Evolutionary conservation across 2,113 vertebrate species (phyloP).

Genomic region (Carlito syrichta): DNA sequence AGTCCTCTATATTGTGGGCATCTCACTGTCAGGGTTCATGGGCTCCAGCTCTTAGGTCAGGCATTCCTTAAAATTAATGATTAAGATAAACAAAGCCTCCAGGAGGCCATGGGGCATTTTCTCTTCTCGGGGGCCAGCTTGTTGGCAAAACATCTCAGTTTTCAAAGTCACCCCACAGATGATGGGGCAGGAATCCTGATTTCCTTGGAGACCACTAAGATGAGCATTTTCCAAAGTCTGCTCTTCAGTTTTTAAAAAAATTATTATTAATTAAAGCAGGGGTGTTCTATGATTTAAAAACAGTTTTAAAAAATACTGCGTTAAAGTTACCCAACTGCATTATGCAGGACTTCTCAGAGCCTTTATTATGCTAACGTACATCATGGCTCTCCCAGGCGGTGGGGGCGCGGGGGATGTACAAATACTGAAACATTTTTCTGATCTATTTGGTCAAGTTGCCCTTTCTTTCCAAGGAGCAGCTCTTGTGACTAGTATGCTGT

Average conservation of each 20-base stretch:
- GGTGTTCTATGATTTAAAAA: background rate
- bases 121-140: background rate
- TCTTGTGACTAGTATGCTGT: too few relatives aligned
- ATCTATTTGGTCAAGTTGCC: background rate
- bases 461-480: background rate
- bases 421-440: background rate
- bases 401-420: rapidly evolving
- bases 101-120: rapidly evolving
- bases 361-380: background rate
- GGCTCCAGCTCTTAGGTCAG: background rate
- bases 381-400: background rate
- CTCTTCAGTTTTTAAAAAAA: background rate
- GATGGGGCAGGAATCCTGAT: background rate
- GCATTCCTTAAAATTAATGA: background rate
- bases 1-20: background rate
- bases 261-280: too few relatives aligned
- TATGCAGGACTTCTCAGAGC: background rate
- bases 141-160: background rate
- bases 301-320: background rate
- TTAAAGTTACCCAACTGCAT: background rate
- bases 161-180: background rate
- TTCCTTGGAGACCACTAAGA: background rate
- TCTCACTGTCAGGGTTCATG: too few relatives aligned
- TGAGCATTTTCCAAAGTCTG: background rate
- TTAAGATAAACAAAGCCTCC: background rate